Base-by-base conservation (phyloP, 1,140 invertebrate genomes). In the Lordiphosa stackelbergi region DNA sequence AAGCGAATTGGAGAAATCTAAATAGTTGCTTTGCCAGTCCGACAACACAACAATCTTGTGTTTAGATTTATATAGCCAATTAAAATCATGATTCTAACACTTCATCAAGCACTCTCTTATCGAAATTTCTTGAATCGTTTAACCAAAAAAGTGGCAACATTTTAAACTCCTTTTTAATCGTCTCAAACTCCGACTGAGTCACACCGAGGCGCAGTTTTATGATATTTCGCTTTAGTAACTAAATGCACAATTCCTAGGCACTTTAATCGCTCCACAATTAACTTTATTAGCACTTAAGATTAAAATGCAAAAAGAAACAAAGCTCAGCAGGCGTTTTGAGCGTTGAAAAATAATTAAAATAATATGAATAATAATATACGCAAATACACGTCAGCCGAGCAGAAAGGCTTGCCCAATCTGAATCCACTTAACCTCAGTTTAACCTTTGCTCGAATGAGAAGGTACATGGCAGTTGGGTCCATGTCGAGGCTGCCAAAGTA, bases 251-350 rank as follows among this genome's bases (percentile, higher is more conserved):
- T 69, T 66, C 43, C 53, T 58, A 66, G 69, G 57, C 71, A 41
- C 22, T 51, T 81, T 64, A 68, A 68, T 59, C 75, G 59, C 58
- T 55, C 47, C 52, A 68, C 71, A 83, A 75, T 83, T 83, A 75
- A 83, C 68, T 81, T 81, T 75, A 81, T 81, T 69, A 70, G 46
- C 77, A 75, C 71, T 75, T 64, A 59, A 66, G 63, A 71, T 58
- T 79, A 64, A 72, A 71, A 83, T 70, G 77, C 49, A 52, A 52
- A 52, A 38, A 19, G 19, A 35, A 19, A 61, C 71, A 70, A 63
- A 74, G 53, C 66, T 58, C 74, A 61, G 75, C 75, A 55, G 64
- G 74, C 57, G 66, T 62, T 62, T 36, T 49, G 19, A 68, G 12
- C 38, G 41, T 37, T 43, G 9, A 57, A 47, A 63, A 54, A 43